These are phyloP conservation scores for Thereva nobilitata DNA, from an alignment of 2,888 invertebrate species.

Conservation along the genomic window DNA sequence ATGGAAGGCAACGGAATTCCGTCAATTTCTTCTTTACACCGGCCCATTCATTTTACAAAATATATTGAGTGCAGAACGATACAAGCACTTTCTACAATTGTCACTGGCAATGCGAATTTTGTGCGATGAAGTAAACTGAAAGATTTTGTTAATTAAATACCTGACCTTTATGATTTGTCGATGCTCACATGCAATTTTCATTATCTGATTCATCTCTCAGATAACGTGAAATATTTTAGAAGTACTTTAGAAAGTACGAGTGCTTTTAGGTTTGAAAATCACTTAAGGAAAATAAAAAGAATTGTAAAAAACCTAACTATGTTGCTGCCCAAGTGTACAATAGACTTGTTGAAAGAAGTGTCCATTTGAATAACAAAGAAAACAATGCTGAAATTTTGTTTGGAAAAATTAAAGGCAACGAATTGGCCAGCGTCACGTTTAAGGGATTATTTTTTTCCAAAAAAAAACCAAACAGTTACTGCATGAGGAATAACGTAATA, in stretches of 20 bases:
- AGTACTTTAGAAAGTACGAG: not conserved
- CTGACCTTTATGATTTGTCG: too few relatives aligned
- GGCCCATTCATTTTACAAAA: conserved; percentile 33
- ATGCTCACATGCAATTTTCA: too few relatives aligned
- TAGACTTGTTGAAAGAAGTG: not conserved
- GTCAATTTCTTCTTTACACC: conserved; percentile 40
- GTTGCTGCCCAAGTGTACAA: not conserved
- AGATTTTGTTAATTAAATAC: too few relatives aligned
- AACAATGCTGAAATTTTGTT: not conserved
- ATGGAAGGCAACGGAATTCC: conserved; percentile 40
- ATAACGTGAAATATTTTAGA: conserved; percentile 28
- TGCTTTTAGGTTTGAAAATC: not conserved
- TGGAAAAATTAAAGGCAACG: not conserved
- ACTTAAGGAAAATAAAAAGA: not conserved
- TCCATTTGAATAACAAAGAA: not conserved
- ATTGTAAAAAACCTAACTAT: not conserved
- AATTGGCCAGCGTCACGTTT: not conserved
- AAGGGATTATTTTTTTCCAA: not conserved
- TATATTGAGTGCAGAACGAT: conserved; percentile 18
- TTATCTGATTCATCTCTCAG: conserved; percentile 22
- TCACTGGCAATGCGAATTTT: not conserved
- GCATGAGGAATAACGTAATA: not conserved
- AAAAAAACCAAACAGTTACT: not conserved
- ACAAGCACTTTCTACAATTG: not conserved
- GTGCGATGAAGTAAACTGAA: not conserved